Base-by-base conservation (phyloP, 2,113 vertebrate species). In the Dipodomys stephensi region DNA sequence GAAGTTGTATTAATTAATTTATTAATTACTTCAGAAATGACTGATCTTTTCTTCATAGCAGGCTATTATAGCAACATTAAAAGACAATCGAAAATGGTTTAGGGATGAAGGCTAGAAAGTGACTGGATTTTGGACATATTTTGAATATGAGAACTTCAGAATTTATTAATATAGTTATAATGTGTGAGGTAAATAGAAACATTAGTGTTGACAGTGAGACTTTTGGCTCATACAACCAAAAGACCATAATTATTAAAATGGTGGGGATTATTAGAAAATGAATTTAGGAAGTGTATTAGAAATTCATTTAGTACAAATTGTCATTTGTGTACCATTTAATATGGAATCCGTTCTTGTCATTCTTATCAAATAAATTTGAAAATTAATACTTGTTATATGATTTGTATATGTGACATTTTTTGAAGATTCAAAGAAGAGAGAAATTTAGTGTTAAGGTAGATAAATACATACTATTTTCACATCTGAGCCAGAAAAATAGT, bases 391-490 rank as follows among this genome's bases (percentile, higher is more conserved):
- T 57, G 84, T 86, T 23, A 65, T 74, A 30, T 57, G 44, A 88
- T 77, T 67, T 83, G 83, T 67, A 72, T 71, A 71, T 65, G 71
- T 67, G 68, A 67, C 9, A 96, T 83, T 64, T 53, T 22, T 83
- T 7, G 46, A 83, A 93, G 30, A 78, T 64, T 20, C 39, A 49
- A 83, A 15, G 73, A 22, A 80, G 15, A 15, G 71, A 20, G 87
- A 13, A 80, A 71, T 72, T 0, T 30, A 32, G 4, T 64, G 64
- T 19, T 83, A 88, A 74, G 4, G 7, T 44, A 11, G 4, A 81
- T 20, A 12, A 93, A 49, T 49, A 12, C 12, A 49, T 49, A 49
- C 49, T 12, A 49, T 49, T 49, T 49, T 49, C 71, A 85, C 0
- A 72, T 0, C 12, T 6, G 2, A 91, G 25, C 44, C 60, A 35